These are phyloP conservation scores for Cyclura pinguis DNA, from an alignment of 2,797 vertebrate species.

Conservation along the genomic window DNA sequence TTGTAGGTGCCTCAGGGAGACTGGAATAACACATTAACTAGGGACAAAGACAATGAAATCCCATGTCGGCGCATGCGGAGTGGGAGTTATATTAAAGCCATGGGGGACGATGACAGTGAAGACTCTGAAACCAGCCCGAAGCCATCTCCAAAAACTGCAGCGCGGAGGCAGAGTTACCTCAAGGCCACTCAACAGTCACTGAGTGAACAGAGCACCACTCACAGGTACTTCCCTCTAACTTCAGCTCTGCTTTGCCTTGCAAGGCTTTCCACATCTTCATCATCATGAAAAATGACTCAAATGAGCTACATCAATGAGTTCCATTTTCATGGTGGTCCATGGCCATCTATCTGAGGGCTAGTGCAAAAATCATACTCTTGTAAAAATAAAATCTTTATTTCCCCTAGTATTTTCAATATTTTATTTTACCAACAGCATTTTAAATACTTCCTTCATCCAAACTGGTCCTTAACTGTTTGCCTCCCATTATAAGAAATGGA, in stretches of 20 bases:
- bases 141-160: conserved; percentile 94
- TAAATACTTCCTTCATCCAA: not conserved
- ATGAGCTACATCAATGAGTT: not conserved
- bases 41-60: conserved; percentile 91
- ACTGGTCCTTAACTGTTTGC: not conserved
- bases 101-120: conserved; percentile 98
- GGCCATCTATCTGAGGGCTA: not conserved
- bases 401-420: not conserved
- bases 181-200: conserved; percentile 98
- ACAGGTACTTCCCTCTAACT: conserved; percentile 83
- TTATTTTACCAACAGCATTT: not conserved
- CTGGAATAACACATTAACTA: conserved; percentile 91
- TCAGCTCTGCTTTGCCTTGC: not conserved
- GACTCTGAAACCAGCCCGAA: conserved; percentile 97
- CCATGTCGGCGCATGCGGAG: conserved; percentile 98
- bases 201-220: conserved; percentile 94
- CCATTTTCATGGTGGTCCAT: not conserved
- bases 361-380: not conserved
- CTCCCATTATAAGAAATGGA: not conserved
- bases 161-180: conserved; percentile 98
- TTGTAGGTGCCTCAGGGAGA: conserved; percentile 94
- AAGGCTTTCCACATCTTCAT: not conserved
- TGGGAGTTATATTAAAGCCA: conserved; percentile 98
- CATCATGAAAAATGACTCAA: not conserved
- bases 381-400: not conserved